Evolutionary conservation across 2,113 vertebrate genomes (phyloP).

Genomic region (Prunella fulvescens): DNA sequence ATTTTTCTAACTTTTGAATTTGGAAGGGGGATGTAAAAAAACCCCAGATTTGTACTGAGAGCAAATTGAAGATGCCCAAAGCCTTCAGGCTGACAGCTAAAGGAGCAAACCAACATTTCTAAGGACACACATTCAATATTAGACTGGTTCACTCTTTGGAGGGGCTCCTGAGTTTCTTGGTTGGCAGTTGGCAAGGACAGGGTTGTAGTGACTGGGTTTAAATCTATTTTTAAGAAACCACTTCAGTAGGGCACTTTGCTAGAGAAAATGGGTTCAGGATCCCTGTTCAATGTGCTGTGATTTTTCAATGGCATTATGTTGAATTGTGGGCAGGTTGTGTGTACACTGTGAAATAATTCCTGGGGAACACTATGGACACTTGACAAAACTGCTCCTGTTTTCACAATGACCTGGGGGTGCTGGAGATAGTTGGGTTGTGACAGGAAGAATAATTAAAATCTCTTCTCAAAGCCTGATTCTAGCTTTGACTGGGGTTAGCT

Average conservation of each 20-base stretch:
- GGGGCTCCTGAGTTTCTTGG: background rate
- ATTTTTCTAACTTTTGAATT: background rate
- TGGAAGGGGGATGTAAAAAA: background rate
- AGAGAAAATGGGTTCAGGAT: background rate
- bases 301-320: background rate
- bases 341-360: background rate
- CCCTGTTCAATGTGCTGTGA: background rate
- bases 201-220: background rate
- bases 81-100: background rate
- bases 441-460: background rate
- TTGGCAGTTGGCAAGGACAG: background rate
- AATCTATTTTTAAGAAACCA: background rate
- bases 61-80: background rate
- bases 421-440: background rate
- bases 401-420: background rate
- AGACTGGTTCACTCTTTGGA: fast-evolving
- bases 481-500: background rate
- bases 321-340: background rate
- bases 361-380: background rate
- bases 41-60: background rate
- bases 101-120: background rate
- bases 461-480: background rate
- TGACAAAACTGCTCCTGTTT: background rate
- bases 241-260: background rate
- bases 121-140: background rate